Evolutionary conservation across 1,140 invertebrate species (phyloP), one percentile per base, ranked within the genome.

Genomic region (Cepaea nemoralis): DNA sequence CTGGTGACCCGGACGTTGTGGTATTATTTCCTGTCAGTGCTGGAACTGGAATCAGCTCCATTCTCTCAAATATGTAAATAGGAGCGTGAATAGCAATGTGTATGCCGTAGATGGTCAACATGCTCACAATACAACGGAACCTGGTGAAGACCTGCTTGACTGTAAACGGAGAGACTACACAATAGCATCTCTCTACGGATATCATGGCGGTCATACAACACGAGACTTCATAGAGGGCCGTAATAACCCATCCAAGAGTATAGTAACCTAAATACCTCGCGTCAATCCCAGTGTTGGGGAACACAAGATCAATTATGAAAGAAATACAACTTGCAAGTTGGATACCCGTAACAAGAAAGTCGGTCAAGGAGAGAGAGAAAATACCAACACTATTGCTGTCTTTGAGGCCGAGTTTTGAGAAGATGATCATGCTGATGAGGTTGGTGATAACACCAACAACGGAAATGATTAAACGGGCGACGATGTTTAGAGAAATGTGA

Each of bases 131-230:
- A 31, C n/a, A 48, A 6, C 39, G 27, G 14, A 1, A 74, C 33
- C n/a, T 74, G 31, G 71, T 74, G 71, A 42, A 74, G 14, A 74
- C 33, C 2, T 48, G 71, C 24, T 74, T 74, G 6, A 74, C 71
- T 33, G 48, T 42, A 48, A 74, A 74, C 19, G 71, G 71, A n/a
- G 27, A 74, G 8, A 74, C 71, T 1, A 74, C 71, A 48, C 71
- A 74, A 45, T 27, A 48, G 31, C 71, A 74, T 33, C 71, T 74
- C 33, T 74, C 42, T 3, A 50, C 0, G 2, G 71, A 39, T 24
- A 74, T 74, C 16, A 74, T 27, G 24, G 42, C 42, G 12, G 71
- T 74, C 5, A 74, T 48, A 40, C 71, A 74, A 8, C 71, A 42
- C 0, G 71, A 74, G 16, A 48, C 33, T 22, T 8, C 1, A 24